Percentiles rank a stretch among this genome's conserved stretches.
These are phyloP conservation scores for Myiagra hebetior DNA, from an alignment of 2,113 vertebrate species.

Conservation along the genomic window DNA sequence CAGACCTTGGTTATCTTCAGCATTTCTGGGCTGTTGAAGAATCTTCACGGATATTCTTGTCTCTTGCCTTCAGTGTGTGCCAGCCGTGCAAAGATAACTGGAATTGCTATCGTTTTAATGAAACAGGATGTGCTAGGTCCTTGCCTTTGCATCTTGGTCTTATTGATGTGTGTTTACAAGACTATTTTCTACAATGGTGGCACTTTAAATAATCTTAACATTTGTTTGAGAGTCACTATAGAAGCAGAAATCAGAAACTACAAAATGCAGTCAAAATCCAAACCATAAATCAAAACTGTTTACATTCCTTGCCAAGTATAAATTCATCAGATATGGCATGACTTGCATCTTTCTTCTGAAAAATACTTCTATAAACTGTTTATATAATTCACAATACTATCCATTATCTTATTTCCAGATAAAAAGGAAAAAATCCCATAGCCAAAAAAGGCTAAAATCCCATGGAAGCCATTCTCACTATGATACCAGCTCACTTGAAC, in stretches of 20 bases:
- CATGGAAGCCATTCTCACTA: constrained; percentile 78
- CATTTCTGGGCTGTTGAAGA: neutral
- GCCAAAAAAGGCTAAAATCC: constrained; percentile 72
- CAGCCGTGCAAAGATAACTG: neutral
- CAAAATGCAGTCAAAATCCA: neutral
- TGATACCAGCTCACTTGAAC: constrained; percentile 80
- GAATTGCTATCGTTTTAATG: neutral
- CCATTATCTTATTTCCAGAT: constrained; percentile 62
- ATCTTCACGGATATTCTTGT: neutral
- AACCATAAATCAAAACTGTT: neutral
- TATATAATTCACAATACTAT: constrained; percentile 69
- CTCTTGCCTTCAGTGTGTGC: neutral
- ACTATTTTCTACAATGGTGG: neutral
- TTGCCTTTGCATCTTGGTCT: fast-evolving
- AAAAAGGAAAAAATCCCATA: constrained; percentile 63
- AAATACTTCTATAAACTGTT: constrained; percentile 55
- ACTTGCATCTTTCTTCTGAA: neutral
- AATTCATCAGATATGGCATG: neutral
- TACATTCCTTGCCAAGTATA: neutral
- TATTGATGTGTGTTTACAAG: neutral
- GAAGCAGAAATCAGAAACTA: neutral
- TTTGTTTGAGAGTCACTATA: neutral
- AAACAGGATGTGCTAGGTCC: neutral
- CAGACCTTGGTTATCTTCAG: neutral
- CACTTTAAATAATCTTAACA: neutral